Base-by-base conservation (phyloP, 2,113 vertebrate species). In the Nycticryphes semicollaris region DNA sequence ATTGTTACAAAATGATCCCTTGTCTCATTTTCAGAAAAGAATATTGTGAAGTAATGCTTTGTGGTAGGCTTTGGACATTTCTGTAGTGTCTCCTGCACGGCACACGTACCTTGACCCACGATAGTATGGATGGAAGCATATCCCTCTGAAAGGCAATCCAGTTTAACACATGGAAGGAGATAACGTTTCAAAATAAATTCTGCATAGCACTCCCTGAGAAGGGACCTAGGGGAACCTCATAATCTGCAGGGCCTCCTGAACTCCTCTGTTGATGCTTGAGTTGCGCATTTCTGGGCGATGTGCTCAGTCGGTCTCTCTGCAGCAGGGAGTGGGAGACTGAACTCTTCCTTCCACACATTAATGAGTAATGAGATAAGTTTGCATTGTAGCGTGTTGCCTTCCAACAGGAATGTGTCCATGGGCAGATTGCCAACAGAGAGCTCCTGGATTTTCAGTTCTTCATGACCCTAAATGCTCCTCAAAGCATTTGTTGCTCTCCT, bases 31-130 rank as follows among this genome's bases (percentile, higher is more conserved):
- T 77, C 94, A 57, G 82, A 79, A 76, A 73, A 86, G 68, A 79
- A 41, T 84, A 27, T 60, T 88, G 72, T 94, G 88, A 92, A 84
- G 43, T 92, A 83, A 89, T 95, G 66, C 76, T 60, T 70, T 97
- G 89, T 88, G 90, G 84, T 94, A 96, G 87, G 68, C 87, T 95
- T 97, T 94, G 85, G 81, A 95, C 78, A 25, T 96, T 87, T 88
- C 85, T 47, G 41, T 78, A 83, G 51, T 85, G 59, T 87, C 87
- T 87, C n/a, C 89, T 89, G 87, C 94, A 87, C 91, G 53, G 14
- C 78, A 64, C 53, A 0, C 28, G 13, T 78, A 30, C 57, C 24
- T 79, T 87, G 83, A 94, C 72, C 51, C 11, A 20, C 14, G 1
- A 3, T 28, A 63, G 35, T 39, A n/a, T 35, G 89, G 70, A 78